Percentiles rank a stretch among this genome's conserved stretches.
phyloP scores from a whole-genome alignment of 2,888 invertebrate genomes.

The Tachina lurida region DNA sequence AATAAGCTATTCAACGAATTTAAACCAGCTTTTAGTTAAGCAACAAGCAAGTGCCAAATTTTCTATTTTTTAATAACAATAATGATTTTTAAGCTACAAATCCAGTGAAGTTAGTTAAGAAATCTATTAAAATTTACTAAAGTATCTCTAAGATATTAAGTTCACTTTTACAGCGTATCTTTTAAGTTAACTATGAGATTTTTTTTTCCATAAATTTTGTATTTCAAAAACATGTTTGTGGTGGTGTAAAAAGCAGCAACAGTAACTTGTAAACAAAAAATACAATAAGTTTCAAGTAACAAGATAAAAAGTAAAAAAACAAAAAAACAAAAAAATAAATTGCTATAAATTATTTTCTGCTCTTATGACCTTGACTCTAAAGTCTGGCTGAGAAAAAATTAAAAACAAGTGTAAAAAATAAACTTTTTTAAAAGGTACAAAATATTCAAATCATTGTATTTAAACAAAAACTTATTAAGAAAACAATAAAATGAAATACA shows the following conservation, averaged over 20 bases:
- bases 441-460: slow-evolving; percentile 33
- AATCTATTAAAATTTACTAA: background rate
- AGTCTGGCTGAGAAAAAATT: slow-evolving; percentile 31
- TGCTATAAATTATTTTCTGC: slow-evolving; percentile 44
- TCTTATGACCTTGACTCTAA: slow-evolving; percentile 57
- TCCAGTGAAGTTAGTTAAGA: background rate
- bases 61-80: background rate
- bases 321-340: too few species aligned
- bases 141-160: slow-evolving; percentile 31
- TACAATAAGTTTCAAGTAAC: slow-evolving; percentile 42
- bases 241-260: slow-evolving; percentile 13
- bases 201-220: background rate
- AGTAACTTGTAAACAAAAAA: slow-evolving; percentile 36
- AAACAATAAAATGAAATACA: background rate
- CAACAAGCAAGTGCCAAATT: slow-evolving; percentile 55
- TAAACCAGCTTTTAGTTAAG: background rate
- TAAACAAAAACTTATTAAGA: background rate
- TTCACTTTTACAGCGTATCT: background rate
- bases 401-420: slow-evolving; percentile 24
- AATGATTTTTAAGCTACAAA: slow-evolving; percentile 13
- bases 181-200: background rate
- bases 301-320: slow-evolving; percentile 1
- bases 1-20: slow-evolving; percentile 17
- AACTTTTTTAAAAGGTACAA: slow-evolving; percentile 26
- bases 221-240: slow-evolving; percentile 7